phyloP scores from a whole-genome alignment of 1,140 invertebrate genomes.

The Penaeus chinensis region DNA sequence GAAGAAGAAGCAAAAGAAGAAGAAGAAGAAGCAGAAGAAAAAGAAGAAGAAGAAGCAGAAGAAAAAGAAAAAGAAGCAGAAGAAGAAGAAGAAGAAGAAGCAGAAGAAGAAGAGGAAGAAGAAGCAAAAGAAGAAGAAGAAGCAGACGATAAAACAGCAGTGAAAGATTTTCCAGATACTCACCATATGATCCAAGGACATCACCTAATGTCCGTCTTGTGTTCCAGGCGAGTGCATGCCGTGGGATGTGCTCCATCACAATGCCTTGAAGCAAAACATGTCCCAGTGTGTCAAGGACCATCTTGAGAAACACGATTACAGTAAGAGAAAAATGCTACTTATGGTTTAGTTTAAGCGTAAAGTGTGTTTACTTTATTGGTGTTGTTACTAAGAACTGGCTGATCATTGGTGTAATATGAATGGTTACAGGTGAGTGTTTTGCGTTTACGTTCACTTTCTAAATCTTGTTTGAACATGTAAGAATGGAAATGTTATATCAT shows the following conservation, averaged over 20 bases:
- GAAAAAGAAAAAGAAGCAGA: not conserved
- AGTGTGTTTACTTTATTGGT: not conserved
- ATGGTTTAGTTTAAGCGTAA: not conserved
- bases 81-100: too few species aligned
- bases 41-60: too few species aligned
- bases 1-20: not conserved
- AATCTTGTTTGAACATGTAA: too few species aligned
- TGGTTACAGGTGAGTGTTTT: too few species aligned
- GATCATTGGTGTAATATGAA: too few species aligned
- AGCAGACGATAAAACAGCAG: not conserved
- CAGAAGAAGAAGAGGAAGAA: not conserved
- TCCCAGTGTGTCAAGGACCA: not conserved
- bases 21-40: too few species aligned
- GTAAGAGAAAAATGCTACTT: not conserved
- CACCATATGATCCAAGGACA: too few species aligned
- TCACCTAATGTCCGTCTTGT: not conserved
- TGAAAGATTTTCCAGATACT: not conserved
- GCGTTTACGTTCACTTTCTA: too few species aligned
- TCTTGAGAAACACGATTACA: not conserved
- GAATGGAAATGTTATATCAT: too few species aligned
- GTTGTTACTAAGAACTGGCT: too few species aligned
- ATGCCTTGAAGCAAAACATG: too few species aligned
- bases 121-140: too few species aligned
- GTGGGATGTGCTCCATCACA: not conserved
- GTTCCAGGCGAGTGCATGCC: conserved; percentile 8